These are phyloP conservation scores for Pampus argenteus DNA, from an alignment of 2,797 vertebrate genomes.

Conservation along the genomic window DNA sequence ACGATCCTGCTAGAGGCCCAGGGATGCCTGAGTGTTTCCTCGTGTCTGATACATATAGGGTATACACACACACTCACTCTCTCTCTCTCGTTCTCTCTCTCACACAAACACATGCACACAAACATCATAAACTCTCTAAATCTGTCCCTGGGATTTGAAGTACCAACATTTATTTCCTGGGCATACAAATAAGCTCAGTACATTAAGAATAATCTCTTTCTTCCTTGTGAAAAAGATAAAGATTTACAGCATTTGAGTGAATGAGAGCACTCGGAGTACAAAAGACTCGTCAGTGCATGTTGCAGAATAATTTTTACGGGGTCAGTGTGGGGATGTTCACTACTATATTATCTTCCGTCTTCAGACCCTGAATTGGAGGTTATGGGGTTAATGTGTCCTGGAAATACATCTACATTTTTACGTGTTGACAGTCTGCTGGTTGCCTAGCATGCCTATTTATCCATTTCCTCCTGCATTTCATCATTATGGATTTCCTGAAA, in stretches of 20 bases:
- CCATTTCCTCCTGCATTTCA: slow-evolving; percentile 40
- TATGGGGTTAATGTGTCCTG: slow-evolving; percentile 42
- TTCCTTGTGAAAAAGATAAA: slow-evolving; percentile 17
- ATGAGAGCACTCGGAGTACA: slow-evolving; percentile 13
- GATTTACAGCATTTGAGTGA: slow-evolving; percentile 26
- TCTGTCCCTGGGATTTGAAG: slow-evolving; percentile 26
- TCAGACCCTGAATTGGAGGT: slow-evolving; percentile 20
- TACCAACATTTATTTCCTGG: slow-evolving; percentile 40
- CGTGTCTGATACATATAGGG: slow-evolving; percentile 88
- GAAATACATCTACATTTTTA: slow-evolving; percentile 42
- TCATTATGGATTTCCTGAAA: slow-evolving; percentile 25
- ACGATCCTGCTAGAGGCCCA: slow-evolving; percentile 85
- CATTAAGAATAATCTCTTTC: slow-evolving; percentile 35
- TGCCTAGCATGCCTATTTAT: slow-evolving; percentile 9
- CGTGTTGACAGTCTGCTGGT: slow-evolving; percentile 22
- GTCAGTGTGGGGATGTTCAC: slow-evolving; percentile 19
- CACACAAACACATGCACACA: slow-evolving; percentile 33
- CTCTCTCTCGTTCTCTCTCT: slow-evolving; percentile 35
- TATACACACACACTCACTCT: slow-evolving; percentile 68
- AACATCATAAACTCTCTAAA: slow-evolving; percentile 5
- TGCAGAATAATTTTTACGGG: slow-evolving; percentile 26
- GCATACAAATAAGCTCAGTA: slow-evolving; percentile 40
- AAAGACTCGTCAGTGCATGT: slow-evolving; percentile 28
- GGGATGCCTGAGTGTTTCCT: slow-evolving; percentile 89
- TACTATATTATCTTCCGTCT: slow-evolving; percentile 21